phyloP scores from a whole-genome alignment of 2,113 vertebrate species.

The Phaetusa simplex region DNA sequence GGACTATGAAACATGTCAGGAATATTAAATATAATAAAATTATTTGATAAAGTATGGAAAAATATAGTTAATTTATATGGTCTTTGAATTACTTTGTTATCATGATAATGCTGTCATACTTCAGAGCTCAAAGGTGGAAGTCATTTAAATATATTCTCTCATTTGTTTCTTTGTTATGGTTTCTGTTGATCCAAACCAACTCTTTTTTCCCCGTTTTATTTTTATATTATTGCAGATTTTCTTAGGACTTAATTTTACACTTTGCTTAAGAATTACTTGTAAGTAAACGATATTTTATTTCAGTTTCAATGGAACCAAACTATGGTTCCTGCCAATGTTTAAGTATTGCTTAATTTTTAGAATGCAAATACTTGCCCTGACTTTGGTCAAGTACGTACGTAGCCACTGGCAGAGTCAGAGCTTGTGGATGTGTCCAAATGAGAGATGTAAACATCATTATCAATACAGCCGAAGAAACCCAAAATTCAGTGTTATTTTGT shows the following conservation, averaged over 20 bases:
- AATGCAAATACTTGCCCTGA: not conserved
- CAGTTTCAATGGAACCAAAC: not conserved
- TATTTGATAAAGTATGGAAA: not conserved
- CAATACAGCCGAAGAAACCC: not conserved
- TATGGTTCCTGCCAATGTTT: not conserved
- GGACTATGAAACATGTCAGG: not conserved
- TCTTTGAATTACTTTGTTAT: not conserved
- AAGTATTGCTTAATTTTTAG: not conserved
- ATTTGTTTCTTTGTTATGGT: not conserved
- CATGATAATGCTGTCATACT: not conserved
- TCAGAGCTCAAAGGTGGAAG: not conserved
- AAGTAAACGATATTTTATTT: not conserved
- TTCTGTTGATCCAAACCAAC: not conserved
- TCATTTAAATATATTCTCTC: not conserved
- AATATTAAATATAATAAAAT: not conserved
- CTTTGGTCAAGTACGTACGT: not conserved
- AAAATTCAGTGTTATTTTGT: not conserved
- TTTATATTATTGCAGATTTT: not conserved
- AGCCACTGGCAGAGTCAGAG: not conserved
- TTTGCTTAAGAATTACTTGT: not conserved
- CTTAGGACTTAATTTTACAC: not conserved
- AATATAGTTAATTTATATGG: not conserved
- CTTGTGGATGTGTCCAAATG: not conserved
- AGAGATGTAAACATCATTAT: not conserved
- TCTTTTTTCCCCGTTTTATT: not conserved